Evolutionary conservation across 2,113 vertebrate genomes (phyloP), one percentile per base, ranked within the genome.

Genomic region (Spea bombifrons): DNA sequence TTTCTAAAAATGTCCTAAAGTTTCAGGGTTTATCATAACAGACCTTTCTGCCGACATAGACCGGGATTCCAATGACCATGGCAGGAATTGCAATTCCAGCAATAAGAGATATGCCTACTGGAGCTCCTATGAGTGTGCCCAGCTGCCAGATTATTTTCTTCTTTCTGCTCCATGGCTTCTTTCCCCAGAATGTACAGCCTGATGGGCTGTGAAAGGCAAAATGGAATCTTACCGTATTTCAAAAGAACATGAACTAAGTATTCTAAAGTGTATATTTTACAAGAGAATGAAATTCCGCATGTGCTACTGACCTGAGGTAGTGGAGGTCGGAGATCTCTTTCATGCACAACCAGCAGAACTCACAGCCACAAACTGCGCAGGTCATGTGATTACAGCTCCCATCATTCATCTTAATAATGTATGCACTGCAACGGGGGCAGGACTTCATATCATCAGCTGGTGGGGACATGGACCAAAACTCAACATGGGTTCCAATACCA

Each of bases 271-370:
- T 79, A 68, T 44, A 55, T 1, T 61, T 44, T 75, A 55, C 1
- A 46, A 4, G 0, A 55, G 47, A 52, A 65, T 2, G 7, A 7
- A 44, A 64, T 15, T 49, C 66, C 8, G 3, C 6, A 12, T 1
- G 30, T 16, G 30, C 1, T 65, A 55, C 87, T 85, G 84, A 98
- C 97, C 97, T 99, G 92, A 99, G 97, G 94, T 99, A 99, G 94
- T 99, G 97, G 89, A 99, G 92, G 71, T 99, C 97, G 0, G 97
- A 99, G 89, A 99, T 99, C 88, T 99, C 97, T 92, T 99, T 99
- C 97, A 99, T 99, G 85, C 97, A 99, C 48, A 99, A 94, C 97
- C 97, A 99, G 89, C 97, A 99, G 92, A 99, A 99, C 89, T 99
- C 97, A 47, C 96, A 99, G 90, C 97, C 97, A 0, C 97, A 99